Percentiles rank a stretch among this genome's conserved stretches.
Evolutionary conservation across 1,140 invertebrate species (phyloP).

Genomic region (Paralvinella palmiformis): DNA sequence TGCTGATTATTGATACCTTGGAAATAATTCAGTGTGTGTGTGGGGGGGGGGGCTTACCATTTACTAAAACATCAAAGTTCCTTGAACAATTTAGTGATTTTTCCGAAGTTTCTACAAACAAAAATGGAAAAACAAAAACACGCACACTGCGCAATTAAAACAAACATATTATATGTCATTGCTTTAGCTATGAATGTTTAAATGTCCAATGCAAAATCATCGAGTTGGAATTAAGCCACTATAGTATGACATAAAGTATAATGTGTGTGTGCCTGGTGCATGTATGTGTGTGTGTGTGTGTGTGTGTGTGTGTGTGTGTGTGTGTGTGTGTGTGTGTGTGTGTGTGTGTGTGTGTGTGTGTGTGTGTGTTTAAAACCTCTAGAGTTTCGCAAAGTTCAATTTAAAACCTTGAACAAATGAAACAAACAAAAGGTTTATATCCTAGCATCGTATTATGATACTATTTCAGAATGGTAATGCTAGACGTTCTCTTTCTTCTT

Average conservation of each 20-base stretch:
- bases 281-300: conserved; percentile 2
- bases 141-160: neutral
- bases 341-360: conserved; percentile 6
- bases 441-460: no score
- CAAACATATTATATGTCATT: neutral
- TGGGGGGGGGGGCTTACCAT: no score
- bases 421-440: neutral
- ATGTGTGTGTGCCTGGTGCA: neutral
- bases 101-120: neutral
- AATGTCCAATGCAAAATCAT: neutral
- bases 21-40: no score
- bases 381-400: neutral
- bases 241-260: no score
- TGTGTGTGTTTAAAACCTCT: conserved; percentile 1
- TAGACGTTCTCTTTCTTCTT: neutral
- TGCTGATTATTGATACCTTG: no score
- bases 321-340: conserved; percentile 12
- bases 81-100: neutral
- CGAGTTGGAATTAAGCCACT: no score
- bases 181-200: neutral
- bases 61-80: no score
- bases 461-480: neutral
- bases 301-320: conserved; percentile 10
- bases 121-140: neutral
- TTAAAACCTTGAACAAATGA: neutral